Evolutionary conservation across 2,113 vertebrate genomes (phyloP).

Genomic region (Grammomys surdaster): DNA sequence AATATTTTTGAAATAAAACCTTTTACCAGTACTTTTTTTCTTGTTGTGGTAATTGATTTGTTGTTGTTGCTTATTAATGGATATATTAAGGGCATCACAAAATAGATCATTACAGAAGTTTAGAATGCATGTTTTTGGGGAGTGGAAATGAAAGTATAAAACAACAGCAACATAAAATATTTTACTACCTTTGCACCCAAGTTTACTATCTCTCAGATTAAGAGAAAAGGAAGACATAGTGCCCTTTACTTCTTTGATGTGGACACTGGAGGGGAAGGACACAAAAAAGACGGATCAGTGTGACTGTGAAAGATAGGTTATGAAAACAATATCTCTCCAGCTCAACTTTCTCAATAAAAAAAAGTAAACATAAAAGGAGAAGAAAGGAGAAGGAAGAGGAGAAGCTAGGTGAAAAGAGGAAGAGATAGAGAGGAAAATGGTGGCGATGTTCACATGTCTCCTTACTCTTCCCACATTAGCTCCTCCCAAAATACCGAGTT

Average conservation of each 20-base stretch:
- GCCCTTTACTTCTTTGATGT: neutral
- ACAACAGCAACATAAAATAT: neutral
- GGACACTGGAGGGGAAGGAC: conserved; percentile 16
- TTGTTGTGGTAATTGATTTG: neutral
- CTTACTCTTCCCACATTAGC: no score
- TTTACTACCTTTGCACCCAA: neutral
- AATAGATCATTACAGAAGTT: neutral
- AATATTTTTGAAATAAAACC: neutral
- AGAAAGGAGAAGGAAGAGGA: no score
- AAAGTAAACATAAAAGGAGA: no score
- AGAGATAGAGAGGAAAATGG: no score
- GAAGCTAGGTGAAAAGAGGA: no score
- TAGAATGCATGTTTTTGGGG: neutral
- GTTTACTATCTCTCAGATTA: neutral
- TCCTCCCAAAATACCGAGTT: no score
- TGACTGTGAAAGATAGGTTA: neutral
- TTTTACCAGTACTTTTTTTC: neutral
- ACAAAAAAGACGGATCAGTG: neutral
- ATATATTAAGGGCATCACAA: no score
- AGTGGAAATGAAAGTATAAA: neutral
- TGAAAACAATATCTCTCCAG: no score
- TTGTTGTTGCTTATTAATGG: neutral
- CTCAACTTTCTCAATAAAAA: no score
- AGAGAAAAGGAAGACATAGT: neutral
- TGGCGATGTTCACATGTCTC: no score